Conservation (phyloP, 2,888 invertebrate genomes). For the Oligia fasciuncula region DNA sequence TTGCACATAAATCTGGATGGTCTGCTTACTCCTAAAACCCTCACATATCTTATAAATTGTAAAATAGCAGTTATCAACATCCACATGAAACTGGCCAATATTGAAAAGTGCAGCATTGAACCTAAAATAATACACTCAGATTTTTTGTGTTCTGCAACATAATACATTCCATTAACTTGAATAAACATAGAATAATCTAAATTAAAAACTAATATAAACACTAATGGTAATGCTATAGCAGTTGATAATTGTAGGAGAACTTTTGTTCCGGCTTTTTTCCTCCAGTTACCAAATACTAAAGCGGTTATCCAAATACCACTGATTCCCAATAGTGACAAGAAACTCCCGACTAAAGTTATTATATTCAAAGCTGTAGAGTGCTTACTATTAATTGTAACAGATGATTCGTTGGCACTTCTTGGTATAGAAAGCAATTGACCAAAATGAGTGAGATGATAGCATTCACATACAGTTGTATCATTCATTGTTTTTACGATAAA, state of each 20-base stretch:
- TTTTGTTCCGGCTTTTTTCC: slow-evolving; percentile 91
- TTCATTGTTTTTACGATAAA: slow-evolving; percentile 74
- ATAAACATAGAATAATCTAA: slow-evolving; percentile 77
- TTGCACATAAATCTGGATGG: slow-evolving; percentile 91
- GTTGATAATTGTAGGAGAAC: slow-evolving; percentile 91
- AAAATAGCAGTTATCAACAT: slow-evolving; percentile 92
- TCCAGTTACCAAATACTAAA: slow-evolving; percentile 90
- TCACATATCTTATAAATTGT: slow-evolving; percentile 92
- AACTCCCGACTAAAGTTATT: slow-evolving; percentile 90
- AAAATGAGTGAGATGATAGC: slow-evolving; percentile 91
- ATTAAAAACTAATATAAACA: slow-evolving; percentile 83
- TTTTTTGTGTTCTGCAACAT: slow-evolving; percentile 72
- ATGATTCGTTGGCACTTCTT: slow-evolving; percentile 50
- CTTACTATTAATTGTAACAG: slow-evolving; percentile 52
- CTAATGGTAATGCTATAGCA: slow-evolving; percentile 90
- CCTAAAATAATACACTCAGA: slow-evolving; percentile 90
- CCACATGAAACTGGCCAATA: slow-evolving; percentile 92
- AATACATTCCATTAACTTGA: slow-evolving; percentile 69
- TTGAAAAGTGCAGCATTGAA: slow-evolving; percentile 91
- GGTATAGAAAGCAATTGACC: slow-evolving; percentile 88
- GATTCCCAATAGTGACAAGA: slow-evolving; percentile 90
- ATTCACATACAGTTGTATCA: slow-evolving; percentile 83
- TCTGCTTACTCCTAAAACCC: slow-evolving; percentile 90
- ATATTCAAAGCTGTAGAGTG: slow-evolving; percentile 88
- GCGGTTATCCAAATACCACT: slow-evolving; percentile 91